phyloP scores from a whole-genome alignment of 2,113 vertebrate species.

The Rhagologus leucostigma region DNA sequence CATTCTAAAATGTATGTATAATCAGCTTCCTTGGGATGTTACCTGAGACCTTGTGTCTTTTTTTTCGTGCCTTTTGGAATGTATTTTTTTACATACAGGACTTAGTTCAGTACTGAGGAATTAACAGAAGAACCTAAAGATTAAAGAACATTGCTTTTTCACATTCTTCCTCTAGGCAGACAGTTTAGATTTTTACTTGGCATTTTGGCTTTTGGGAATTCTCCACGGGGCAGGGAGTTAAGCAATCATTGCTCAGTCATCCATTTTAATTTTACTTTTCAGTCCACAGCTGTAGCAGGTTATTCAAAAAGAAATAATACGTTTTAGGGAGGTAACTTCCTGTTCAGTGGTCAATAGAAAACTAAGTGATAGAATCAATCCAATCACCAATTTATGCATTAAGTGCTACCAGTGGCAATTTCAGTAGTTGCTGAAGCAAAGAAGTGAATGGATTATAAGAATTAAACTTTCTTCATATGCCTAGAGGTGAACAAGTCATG shows the following conservation, averaged over 20 bases:
- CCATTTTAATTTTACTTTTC: neutral
- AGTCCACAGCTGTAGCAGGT: neutral
- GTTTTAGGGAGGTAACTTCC: neutral
- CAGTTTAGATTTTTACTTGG: neutral
- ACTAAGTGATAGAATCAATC: neutral
- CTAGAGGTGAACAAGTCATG: neutral
- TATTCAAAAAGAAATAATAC: neutral
- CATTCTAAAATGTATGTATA: neutral
- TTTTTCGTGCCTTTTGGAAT: neutral
- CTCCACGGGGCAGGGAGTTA: neutral
- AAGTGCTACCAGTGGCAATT: neutral
- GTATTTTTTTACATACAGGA: neutral
- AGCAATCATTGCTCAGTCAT: neutral
- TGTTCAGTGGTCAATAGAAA: neutral
- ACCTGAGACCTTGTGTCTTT: neutral
- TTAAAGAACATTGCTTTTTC: neutral
- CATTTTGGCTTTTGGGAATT: neutral
- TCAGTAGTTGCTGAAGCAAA: neutral
- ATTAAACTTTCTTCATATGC: neutral
- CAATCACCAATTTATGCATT: neutral
- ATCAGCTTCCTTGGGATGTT: neutral
- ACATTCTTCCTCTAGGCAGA: neutral
- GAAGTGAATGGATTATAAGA: neutral
- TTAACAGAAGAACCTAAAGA: neutral
- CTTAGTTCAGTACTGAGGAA: neutral